These are phyloP conservation scores for Macrotus californicus DNA, from an alignment of 2,113 vertebrate species.

Conservation along the genomic window DNA sequence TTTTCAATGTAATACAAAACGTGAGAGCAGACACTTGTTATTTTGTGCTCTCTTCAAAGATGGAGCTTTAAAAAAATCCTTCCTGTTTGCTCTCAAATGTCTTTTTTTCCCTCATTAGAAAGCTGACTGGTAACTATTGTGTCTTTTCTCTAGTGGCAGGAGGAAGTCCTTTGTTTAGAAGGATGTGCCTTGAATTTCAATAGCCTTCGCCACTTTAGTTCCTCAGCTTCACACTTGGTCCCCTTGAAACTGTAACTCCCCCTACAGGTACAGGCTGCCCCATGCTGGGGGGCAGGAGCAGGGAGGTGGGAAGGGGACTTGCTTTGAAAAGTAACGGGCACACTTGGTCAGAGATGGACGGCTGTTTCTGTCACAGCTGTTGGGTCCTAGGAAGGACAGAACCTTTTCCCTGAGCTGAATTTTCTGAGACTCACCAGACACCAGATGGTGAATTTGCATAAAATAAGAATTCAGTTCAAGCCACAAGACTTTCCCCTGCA, in stretches of 20 bases:
- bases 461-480: neutral
- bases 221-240: neutral
- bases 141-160: neutral
- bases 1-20: neutral
- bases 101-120: neutral
- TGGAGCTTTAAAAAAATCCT: neutral
- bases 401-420: neutral
- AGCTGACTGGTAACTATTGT: slow-evolving; percentile 5
- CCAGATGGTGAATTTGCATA: slow-evolving; percentile 49
- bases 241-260: neutral
- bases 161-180: slow-evolving; percentile 53
- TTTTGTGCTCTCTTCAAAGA: slow-evolving; percentile 8
- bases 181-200: slow-evolving; percentile 55
- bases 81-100: slow-evolving; percentile 6
- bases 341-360: neutral
- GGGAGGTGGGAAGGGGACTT: no score
- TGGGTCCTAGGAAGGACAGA: neutral
- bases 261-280: fast-evolving
- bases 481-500: neutral
- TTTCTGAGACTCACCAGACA: neutral
- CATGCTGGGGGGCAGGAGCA: neutral
- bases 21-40: neutral
- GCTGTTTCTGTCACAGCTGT: neutral
- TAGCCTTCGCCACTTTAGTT: neutral
- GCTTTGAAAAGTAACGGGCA: neutral